Conservation (phyloP, 2,888 invertebrate genomes). For the Aplocera efformata region DNA sequence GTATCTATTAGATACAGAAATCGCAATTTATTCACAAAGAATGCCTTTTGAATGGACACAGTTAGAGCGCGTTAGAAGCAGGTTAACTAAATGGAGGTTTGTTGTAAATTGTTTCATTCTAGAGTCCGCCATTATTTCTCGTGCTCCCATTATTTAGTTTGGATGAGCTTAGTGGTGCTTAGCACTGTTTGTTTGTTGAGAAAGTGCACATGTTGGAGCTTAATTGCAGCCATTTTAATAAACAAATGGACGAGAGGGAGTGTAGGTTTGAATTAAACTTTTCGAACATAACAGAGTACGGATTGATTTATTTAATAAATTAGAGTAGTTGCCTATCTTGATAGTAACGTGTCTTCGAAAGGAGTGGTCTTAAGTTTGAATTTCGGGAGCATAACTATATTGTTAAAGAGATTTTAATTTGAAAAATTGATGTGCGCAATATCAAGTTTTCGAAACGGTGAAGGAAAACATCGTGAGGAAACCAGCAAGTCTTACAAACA, state of each 20-base stretch:
- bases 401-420: too few species aligned
- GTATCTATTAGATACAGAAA: too few species aligned
- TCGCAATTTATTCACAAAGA: neutral
- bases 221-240: conserved; percentile 17
- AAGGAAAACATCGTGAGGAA: too few species aligned
- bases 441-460: too few species aligned
- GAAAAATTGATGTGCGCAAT: too few species aligned
- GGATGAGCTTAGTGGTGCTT: conserved; percentile 22
- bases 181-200: conserved; percentile 18
- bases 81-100: conserved; percentile 15
- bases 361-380: too few species aligned
- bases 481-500: too few species aligned
- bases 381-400: too few species aligned
- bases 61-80: conserved; percentile 11
- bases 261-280: conserved; percentile 2
- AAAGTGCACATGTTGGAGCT: conserved; percentile 17
- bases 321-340: too few species aligned
- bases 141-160: conserved; percentile 19
- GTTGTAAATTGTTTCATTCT: conserved; percentile 21
- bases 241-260: conserved; percentile 7
- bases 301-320: too few species aligned
- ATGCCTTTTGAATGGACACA: conserved; percentile 1
- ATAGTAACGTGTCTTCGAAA: too few species aligned
- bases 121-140: conserved; percentile 15
- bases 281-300: conserved; percentile 1